phyloP scores from a whole-genome alignment of 2,888 invertebrate genomes.

The Pachymerium ferrugineum region DNA sequence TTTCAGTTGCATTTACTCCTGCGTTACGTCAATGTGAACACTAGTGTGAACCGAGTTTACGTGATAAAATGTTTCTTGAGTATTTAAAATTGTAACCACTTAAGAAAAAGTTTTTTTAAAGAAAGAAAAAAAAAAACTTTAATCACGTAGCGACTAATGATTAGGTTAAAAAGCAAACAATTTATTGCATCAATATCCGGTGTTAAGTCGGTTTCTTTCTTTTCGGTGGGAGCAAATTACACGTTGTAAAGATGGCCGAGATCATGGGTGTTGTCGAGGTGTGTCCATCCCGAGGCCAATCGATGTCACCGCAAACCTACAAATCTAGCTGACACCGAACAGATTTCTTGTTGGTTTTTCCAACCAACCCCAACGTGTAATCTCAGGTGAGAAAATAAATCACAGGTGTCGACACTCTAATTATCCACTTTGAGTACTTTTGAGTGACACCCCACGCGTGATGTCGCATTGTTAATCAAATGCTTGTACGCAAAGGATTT shows the following conservation, averaged over 20 bases:
- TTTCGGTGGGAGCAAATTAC: not conserved
- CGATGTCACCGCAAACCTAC: not conserved
- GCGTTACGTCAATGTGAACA: too few relatives aligned
- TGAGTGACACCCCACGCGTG: not conserved
- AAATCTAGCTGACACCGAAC: not conserved
- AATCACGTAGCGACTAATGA: not conserved
- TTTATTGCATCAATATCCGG: not conserved
- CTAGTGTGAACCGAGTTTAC: too few relatives aligned
- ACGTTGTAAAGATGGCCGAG: not conserved
- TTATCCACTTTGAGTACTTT: not conserved
- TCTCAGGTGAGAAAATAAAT: not conserved
- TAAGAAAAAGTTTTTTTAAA: not conserved
- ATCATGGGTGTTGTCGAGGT: not conserved
- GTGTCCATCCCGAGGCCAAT: constrained; percentile 2
- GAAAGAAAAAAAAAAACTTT: not conserved
- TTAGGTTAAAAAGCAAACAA: not conserved
- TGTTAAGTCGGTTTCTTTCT: not conserved
- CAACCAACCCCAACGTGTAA: not conserved
- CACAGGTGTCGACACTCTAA: not conserved
- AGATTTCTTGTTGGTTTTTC: not conserved
- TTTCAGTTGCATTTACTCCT: too few relatives aligned
- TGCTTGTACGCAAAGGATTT: not conserved
- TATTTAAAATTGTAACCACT: too few relatives aligned
- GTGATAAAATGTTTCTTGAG: too few relatives aligned
- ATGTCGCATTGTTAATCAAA: not conserved